Base-by-base conservation (phyloP, 2,797 vertebrate species). In the Mormyrops attenuatus region DNA sequence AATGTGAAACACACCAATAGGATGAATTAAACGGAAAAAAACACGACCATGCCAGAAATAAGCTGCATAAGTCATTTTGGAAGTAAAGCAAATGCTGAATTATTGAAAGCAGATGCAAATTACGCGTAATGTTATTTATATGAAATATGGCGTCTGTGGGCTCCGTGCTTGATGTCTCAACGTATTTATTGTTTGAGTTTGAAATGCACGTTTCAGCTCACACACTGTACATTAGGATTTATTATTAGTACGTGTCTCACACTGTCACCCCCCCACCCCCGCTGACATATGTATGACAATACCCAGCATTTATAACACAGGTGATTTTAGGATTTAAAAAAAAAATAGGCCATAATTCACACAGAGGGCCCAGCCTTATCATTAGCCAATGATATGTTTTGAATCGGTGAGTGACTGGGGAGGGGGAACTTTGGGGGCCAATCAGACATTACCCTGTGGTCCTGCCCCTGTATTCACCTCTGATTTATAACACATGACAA, bases 111-210 rank as follows among this genome's bases (percentile, higher is more conserved):
- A 90, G 69, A 89, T 89, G 57, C 49, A 55, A 89, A 89, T 87
- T 26, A 53, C 30, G 4, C 38, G 47, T 73, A 73, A 73, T 87
- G 55, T 50, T 87, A 38, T 89, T 87, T 77, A 73, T 73, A 22
- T 89, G 50, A 69, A 89, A 73, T 87, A 85, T 85, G 38, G 53
- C 73, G 13, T 63, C 82, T 26, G 63, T 38, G 60, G 41, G 66
- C 41, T 41, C 63, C 17, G 0, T n/a, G 55, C 53, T 69, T 89
- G 89, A 86, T 77, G 53, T 89, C 88, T 73, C 89, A 89, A 91
- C 44, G 57, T 88, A 30, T 82, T 66, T 26, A 89, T 84, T 91
- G 89, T 92, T 88, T 90, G 88, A 91, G 90, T 89, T 90, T 34
- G 82, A 73, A 90, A 89, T 87, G 89, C 89, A 89, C 85, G 1